phyloP scores from a whole-genome alignment of 2,113 vertebrate species.

The Procapra przewalskii region DNA sequence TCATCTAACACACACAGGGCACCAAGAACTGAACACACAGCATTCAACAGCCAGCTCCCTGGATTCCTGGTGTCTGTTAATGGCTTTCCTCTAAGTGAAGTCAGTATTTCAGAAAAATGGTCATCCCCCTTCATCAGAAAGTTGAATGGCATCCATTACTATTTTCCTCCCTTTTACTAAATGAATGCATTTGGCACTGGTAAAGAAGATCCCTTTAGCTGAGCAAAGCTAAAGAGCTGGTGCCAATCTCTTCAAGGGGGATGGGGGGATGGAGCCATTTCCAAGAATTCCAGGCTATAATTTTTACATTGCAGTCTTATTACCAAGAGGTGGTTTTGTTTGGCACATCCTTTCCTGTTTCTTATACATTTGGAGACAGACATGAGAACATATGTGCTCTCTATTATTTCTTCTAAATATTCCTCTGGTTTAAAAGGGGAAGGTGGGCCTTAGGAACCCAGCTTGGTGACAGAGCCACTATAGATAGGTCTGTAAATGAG shows the following conservation, averaged over 20 bases:
- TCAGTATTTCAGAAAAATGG: neutral
- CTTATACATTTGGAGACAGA: neutral
- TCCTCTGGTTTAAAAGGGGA: constrained; percentile 26
- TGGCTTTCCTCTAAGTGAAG: neutral
- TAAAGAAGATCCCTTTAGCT: neutral
- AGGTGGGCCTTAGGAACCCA: constrained; percentile 31
- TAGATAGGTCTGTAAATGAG: constrained; percentile 53
- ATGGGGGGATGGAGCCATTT: neutral
- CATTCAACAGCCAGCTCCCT: neutral
- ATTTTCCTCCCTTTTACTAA: constrained; percentile 1
- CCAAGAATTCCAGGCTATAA: constrained; percentile 27
- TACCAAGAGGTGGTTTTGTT: constrained; percentile 31
- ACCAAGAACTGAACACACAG: neutral
- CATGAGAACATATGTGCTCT: neutral
- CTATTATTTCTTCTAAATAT: constrained; percentile 14
- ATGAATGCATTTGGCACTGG: constrained; percentile 39
- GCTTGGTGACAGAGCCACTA: constrained; percentile 24
- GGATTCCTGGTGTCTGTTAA: neutral
- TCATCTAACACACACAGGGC: neutral
- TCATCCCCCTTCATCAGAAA: neutral
- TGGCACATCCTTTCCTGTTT: constrained; percentile 6
- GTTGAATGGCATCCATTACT: neutral
- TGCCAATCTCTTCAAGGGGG: neutral
- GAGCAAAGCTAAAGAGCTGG: neutral
- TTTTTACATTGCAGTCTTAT: constrained; percentile 41